Evolutionary conservation across 2,888 invertebrate species (phyloP).

Genomic region (Dinocampus coccinellae): DNA sequence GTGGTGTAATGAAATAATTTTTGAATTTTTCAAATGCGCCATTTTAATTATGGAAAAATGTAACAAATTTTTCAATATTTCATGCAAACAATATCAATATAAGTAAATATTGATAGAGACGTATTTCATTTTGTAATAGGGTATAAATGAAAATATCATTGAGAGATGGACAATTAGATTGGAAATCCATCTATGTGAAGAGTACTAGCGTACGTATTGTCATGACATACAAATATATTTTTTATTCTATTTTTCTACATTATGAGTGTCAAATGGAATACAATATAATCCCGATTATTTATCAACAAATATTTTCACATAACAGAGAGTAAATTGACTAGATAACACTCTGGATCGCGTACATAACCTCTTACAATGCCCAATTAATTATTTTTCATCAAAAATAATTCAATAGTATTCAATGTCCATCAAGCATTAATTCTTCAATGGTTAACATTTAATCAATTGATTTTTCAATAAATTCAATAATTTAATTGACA

Average conservation of each 20-base stretch:
- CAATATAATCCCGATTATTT: conserved; percentile 56
- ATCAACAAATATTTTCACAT: neutral
- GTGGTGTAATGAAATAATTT: neutral
- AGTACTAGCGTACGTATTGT: conserved; percentile 3
- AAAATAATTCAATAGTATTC: neutral
- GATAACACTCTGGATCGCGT: neutral
- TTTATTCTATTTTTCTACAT: conserved; percentile 5
- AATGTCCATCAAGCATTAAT: neutral
- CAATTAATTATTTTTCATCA: conserved; percentile 8
- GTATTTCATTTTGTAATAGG: too few species aligned
- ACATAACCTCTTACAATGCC: neutral
- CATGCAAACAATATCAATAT: too few species aligned
- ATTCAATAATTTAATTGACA: neutral
- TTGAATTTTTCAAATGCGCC: neutral
- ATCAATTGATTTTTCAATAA: neutral
- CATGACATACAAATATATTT: neutral
- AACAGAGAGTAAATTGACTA: neutral
- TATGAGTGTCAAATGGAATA: conserved; percentile 58
- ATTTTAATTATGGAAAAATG: neutral
- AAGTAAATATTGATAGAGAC: too few species aligned
- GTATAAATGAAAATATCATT: conserved; percentile 11
- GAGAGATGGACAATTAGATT: conserved; percentile 35
- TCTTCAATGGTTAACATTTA: neutral
- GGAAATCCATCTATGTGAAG: conserved; percentile 40
- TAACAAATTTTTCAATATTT: too few species aligned